Evolutionary conservation across 2,113 vertebrate species (phyloP).

Genomic region (Lamprologus tigripictilis): DNA sequence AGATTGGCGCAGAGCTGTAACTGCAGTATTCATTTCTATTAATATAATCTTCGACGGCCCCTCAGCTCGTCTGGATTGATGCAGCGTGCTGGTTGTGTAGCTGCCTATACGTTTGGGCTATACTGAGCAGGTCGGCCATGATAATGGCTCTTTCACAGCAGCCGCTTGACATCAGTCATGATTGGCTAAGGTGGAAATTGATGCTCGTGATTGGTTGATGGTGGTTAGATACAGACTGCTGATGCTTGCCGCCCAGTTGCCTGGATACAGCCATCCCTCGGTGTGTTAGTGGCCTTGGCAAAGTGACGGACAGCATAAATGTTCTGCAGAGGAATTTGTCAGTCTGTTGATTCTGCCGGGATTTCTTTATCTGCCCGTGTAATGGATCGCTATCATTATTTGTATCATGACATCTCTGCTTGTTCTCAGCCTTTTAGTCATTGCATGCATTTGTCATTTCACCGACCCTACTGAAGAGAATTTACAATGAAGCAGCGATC

Average conservation of each 20-base stretch:
- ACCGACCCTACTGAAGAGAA: neutral
- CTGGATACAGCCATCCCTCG: slow-evolving; percentile 69
- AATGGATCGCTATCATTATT: neutral
- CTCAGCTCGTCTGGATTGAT: neutral
- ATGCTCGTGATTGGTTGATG: slow-evolving; percentile 51
- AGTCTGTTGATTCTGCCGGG: slow-evolving; percentile 36
- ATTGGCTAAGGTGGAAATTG: slow-evolving; percentile 61
- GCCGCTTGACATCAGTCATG: slow-evolving; percentile 31
- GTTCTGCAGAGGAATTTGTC: slow-evolving; percentile 59
- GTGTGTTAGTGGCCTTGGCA: slow-evolving; percentile 71
- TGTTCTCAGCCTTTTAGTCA: neutral
- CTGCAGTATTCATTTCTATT: neutral
- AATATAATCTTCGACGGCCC: neutral
- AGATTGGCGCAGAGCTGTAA: neutral
- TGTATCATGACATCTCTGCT: neutral
- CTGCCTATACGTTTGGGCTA: neutral
- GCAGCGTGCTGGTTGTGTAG: neutral
- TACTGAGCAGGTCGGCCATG: neutral
- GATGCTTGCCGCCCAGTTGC: slow-evolving; percentile 63
- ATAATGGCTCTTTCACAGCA: slow-evolving; percentile 32
- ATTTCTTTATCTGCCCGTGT: slow-evolving; percentile 26
- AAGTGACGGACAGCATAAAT: slow-evolving; percentile 68
- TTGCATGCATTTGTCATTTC: neutral
- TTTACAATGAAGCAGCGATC: neutral
- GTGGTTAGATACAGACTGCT: slow-evolving; percentile 32